A percentile compares a stretch with the other conserved stretches of the same genome.
phyloP scores from a whole-genome alignment of 2,797 vertebrate species.

The Pelodytes ibericus region DNA sequence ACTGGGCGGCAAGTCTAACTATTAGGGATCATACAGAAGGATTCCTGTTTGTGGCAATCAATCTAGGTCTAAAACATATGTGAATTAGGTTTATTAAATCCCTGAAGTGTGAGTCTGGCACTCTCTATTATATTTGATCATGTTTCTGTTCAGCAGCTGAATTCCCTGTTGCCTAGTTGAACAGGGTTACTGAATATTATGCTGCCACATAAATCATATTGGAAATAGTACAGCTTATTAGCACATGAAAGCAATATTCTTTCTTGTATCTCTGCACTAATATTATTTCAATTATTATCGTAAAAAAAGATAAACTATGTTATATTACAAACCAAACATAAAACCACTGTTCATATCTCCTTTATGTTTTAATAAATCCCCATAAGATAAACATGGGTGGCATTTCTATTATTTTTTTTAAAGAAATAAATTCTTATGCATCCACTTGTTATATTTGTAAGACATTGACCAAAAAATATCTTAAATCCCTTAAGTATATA shows the following conservation, averaged over 20 bases:
- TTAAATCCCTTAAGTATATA: slow-evolving; percentile 7
- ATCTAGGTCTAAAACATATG: too few species aligned
- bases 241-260: neutral
- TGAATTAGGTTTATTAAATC: too few species aligned
- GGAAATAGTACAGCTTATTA: neutral
- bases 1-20: too few species aligned
- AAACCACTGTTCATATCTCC: neutral
- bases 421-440: neutral
- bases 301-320: neutral
- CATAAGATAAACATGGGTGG: neutral
- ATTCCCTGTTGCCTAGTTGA: neutral
- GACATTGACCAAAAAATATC: neutral
- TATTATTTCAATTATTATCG: neutral
- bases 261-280: neutral
- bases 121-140: neutral
- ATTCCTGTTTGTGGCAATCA: too few species aligned
- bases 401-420: neutral
- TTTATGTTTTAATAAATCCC: neutral
- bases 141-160: neutral
- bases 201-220: neutral
- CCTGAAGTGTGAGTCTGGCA: too few species aligned
- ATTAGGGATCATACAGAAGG: too few species aligned
- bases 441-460: neutral
- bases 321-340: neutral
- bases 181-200: neutral